phyloP scores from a whole-genome alignment of 64 coral and sea anemone species.

The Montipora efflorescens region DNA sequence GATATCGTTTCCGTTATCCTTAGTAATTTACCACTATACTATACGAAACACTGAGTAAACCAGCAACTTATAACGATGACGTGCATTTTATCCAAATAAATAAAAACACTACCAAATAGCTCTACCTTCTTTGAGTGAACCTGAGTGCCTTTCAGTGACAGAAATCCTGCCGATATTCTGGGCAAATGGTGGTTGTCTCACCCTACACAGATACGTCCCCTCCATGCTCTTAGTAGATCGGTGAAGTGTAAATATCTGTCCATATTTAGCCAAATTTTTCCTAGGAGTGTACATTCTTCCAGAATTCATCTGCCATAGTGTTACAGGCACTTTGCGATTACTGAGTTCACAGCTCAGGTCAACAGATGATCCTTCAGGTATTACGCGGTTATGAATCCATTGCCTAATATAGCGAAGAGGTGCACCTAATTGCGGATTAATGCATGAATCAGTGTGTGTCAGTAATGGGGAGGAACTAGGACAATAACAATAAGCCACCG shows the following conservation, averaged over 20 bases:
- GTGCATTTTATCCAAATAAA: not conserved
- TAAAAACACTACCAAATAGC: not conserved
- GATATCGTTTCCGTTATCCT: too few species aligned
- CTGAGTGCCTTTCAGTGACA: not conserved
- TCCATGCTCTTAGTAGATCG: not conserved
- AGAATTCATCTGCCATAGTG: constrained; percentile 28
- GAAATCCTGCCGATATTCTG: constrained; percentile 6
- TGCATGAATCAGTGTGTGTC: not conserved
- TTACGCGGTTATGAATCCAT: not conserved
- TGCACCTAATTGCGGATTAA: not conserved
- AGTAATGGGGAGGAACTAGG: too few species aligned
- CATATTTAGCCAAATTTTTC: constrained; percentile 36
- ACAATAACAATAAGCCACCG: too few species aligned
- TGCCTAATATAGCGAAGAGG: not conserved
- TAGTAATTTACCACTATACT: too few species aligned
- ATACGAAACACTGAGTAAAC: too few species aligned
- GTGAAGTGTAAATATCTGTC: constrained; percentile 46
- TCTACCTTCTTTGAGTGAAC: too few species aligned
- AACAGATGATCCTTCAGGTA: constrained; percentile 43
- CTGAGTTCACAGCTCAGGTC: constrained; percentile 29
- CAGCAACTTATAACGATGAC: too few species aligned
- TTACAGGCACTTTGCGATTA: not conserved
- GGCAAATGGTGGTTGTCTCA: not conserved
- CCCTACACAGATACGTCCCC: constrained; percentile 45
- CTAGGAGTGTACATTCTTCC: constrained; percentile 22